Conservation (phyloP, 2,888 invertebrate genomes). For the Protodeltote pygarga region DNA sequence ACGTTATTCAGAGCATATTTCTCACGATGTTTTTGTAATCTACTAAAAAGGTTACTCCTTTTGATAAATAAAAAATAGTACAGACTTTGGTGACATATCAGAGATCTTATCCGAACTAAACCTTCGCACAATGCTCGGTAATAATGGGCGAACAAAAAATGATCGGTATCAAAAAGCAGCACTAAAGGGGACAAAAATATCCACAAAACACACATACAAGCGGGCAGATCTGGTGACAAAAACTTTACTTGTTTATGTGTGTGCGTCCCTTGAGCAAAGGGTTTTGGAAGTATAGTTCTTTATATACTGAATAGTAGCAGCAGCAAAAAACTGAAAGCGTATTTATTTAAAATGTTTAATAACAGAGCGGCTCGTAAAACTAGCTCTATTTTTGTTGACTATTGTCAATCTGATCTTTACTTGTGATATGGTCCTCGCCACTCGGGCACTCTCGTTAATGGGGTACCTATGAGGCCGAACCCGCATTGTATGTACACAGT, state of each 20-base stretch:
- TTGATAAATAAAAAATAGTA: constrained; percentile 74
- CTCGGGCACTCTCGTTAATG: constrained; percentile 84
- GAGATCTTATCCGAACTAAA: constrained; percentile 84
- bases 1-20: constrained; percentile 43
- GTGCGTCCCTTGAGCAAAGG: constrained; percentile 76
- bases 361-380: constrained; percentile 82
- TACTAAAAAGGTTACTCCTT: constrained; percentile 78
- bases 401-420: constrained; percentile 83
- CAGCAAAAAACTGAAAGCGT: constrained; percentile 76
- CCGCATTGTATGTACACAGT: constrained; percentile 82
- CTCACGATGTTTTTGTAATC: constrained; percentile 71
- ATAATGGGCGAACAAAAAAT: constrained; percentile 83
- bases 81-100: constrained; percentile 81
- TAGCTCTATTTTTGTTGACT: constrained; percentile 76
- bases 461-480: constrained; percentile 82
- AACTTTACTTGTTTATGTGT: constrained; percentile 68
- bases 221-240: constrained; percentile 69
- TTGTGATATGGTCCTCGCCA: constrained; percentile 79
- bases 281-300: constrained; percentile 74
- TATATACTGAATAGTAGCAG: constrained; percentile 70
- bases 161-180: constrained; percentile 83
- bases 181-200: constrained; percentile 81
- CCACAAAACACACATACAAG: constrained; percentile 69
- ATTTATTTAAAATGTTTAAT: constrained; percentile 84
- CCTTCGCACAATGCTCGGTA: constrained; percentile 81